Conservation (phyloP, 92 coral and sea anemone genomes). For the Siderastrea siderea region DNA sequence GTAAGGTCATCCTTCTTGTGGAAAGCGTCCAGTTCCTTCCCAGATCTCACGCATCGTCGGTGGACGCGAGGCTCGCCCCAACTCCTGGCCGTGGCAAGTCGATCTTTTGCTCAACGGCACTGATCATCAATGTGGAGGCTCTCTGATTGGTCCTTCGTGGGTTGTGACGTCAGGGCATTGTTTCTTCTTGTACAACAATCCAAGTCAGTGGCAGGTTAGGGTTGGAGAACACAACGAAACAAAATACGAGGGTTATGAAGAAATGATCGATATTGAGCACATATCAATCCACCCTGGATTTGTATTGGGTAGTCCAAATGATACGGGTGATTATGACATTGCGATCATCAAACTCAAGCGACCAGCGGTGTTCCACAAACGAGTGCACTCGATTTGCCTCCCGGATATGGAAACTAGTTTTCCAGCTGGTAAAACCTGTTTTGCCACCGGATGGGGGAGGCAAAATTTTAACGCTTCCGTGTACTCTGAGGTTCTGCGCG, state of each 20-base stretch:
- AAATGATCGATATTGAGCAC: conserved; percentile 72
- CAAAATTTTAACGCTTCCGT: conserved; percentile 45
- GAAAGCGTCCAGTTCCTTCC: conserved; percentile 71
- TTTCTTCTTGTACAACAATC: conserved; percentile 62
- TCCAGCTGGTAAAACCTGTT: conserved; percentile 79
- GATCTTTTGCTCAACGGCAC: conserved; percentile 82
- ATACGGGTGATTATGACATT: conserved; percentile 90
- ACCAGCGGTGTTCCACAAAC: conserved; percentile 85
- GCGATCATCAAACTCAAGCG: conserved; percentile 91
- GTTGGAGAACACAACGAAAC: conserved; percentile 91
- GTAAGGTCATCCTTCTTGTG: conserved; percentile 79
- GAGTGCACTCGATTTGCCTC: conserved; percentile 85
- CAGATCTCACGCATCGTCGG: conserved; percentile 84
- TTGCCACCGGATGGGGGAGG: conserved; percentile 94
- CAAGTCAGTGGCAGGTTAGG: conserved; percentile 73
- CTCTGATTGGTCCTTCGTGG: conserved; percentile 88
- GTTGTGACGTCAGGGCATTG: conserved; percentile 92
- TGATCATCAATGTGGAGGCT: conserved; percentile 90
- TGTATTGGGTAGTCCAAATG: conserved; percentile 33
- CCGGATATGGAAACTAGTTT: conserved; percentile 74
- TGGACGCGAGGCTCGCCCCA: conserved; percentile 89
- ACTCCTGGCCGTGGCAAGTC: conserved; percentile 99
- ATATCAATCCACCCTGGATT: conserved; percentile 83
- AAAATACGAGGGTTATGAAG: conserved; percentile 83
- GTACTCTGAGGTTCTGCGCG: conserved; percentile 85